Percentiles rank a stretch among this genome's conserved stretches.
Conservation (phyloP, 2,797 vertebrate species). For the Dipus sagitta region DNA sequence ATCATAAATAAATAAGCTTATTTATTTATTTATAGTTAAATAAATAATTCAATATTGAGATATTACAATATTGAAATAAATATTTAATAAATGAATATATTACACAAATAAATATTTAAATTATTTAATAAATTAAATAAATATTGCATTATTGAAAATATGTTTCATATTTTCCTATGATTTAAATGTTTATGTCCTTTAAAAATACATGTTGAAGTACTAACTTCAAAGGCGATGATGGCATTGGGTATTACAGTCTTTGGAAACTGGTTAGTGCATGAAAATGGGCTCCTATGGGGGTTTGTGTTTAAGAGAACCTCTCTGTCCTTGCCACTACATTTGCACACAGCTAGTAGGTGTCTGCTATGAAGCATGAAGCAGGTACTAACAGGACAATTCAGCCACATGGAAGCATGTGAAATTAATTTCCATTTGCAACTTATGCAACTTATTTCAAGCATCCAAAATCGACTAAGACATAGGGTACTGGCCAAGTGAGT, state of each 20-base stretch:
- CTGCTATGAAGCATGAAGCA: neutral
- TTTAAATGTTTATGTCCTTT: neutral
- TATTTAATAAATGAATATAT: neutral
- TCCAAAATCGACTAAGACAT: neutral
- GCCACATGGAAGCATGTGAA: neutral
- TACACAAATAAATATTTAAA: no score
- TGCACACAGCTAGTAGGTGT: neutral
- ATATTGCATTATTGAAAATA: neutral
- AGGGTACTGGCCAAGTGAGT: neutral
- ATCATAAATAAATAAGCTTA: neutral
- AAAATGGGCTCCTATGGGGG: neutral
- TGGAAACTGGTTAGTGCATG: neutral
- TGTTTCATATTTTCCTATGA: neutral
- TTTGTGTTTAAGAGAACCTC: neutral
- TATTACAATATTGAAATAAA: neutral
- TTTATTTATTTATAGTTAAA: neutral
- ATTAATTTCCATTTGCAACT: neutral
- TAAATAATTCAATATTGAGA: no score
- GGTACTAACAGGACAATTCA: neutral
- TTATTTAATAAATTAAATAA: neutral
- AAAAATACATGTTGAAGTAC: neutral
- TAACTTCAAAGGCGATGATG: neutral
- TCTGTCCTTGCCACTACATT: neutral
- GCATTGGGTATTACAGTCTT: neutral
- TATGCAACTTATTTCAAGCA: neutral